Base-by-base conservation (phyloP, 2,888 invertebrate species). In the Anoplius nigerrimus region DNA sequence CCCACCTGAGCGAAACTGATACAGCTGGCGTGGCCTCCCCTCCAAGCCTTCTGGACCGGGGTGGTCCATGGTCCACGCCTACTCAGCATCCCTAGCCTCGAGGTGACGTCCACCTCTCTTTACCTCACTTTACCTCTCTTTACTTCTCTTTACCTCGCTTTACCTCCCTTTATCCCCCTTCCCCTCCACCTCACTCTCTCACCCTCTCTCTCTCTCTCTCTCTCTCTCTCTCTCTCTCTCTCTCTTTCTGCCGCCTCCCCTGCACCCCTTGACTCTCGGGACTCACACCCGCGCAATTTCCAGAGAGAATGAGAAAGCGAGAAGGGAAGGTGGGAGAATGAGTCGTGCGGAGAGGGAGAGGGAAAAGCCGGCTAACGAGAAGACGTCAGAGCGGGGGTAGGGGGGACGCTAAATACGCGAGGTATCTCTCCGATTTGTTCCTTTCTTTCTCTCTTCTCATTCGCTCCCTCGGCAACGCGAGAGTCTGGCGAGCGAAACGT, bases 341-440 rank as follows among this genome's bases (percentile, higher is more conserved):
- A 16, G 21, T 89, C 90, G 89, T 4, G 73, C 74, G 71, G 79
- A 83, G 84, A 84, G 79, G 84, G 74, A 61, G 72, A 74, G n/a
- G n/a, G 75, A 72, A 80, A 79, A 82, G 81, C 76, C 74, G 82
- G 81, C 85, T 87, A 86, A 87, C 86, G 86, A 86, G 34, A 34
- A 34, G 86, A 83, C 83, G 76, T 63, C 83, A 75, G 62, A 71
- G 70, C 68, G 74, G 20, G 71, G 89, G 90, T 58, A 71, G 72
- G 76, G 79, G 81, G 78, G 83, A 86, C 84, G 84, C 83, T 86
- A 86, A 87, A 86, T 86, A 85, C 83, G 80, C 79, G 24, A 24
- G 24, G 24, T 24, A 6, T 6, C 6, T 24, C 24, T 24, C 24
- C 24, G 2, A 24, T 24, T 24, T 24, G 6, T 6, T 24, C 24